These are phyloP conservation scores for Drosophila stalkeri DNA, from an alignment of 2,888 invertebrate genomes.

Conservation along the genomic window DNA sequence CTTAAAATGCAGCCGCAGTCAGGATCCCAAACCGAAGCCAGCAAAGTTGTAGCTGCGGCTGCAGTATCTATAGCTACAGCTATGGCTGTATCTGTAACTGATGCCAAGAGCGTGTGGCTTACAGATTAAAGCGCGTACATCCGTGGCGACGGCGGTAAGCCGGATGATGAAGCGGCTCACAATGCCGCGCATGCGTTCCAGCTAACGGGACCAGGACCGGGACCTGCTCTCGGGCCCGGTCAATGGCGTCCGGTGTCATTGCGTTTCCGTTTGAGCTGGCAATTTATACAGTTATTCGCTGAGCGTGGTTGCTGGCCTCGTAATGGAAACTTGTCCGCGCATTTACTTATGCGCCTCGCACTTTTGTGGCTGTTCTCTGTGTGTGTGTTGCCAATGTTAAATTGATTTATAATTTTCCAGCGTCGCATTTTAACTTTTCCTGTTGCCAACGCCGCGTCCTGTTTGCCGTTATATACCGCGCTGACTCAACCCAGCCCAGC, in stretches of 20 bases:
- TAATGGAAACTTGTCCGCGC: slow-evolving; percentile 66
- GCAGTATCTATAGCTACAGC: slow-evolving; percentile 40
- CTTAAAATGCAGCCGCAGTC: slow-evolving; percentile 66
- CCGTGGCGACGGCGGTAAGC: slow-evolving; percentile 63
- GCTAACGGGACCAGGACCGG: slow-evolving; percentile 20
- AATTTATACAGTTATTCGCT: slow-evolving; percentile 74
- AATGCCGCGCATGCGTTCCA: slow-evolving; percentile 70
- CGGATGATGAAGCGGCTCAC: slow-evolving; percentile 61
- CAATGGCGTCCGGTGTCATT: slow-evolving; percentile 80
- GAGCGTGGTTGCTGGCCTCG: slow-evolving; percentile 34
- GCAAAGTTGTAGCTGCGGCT: slow-evolving; percentile 28
- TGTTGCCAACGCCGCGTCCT: slow-evolving; percentile 59
- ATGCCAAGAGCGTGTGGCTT: slow-evolving; percentile 70
- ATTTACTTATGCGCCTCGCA: slow-evolving; percentile 72
- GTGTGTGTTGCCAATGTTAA: slow-evolving; percentile 62
- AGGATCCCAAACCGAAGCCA: slow-evolving; percentile 25
- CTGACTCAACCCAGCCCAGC: not conserved
- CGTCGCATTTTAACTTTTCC: slow-evolving; percentile 75
- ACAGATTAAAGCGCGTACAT: slow-evolving; percentile 76
- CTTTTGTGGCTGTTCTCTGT: slow-evolving; percentile 31
- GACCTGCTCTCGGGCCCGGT: slow-evolving; percentile 47
- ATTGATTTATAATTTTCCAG: slow-evolving; percentile 78
- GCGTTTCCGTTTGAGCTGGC: slow-evolving; percentile 78
- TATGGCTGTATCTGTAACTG: slow-evolving; percentile 38
- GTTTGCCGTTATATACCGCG: slow-evolving; percentile 43